phyloP scores from a whole-genome alignment of 2,797 vertebrate genomes.

The Darevskia mixta region DNA sequence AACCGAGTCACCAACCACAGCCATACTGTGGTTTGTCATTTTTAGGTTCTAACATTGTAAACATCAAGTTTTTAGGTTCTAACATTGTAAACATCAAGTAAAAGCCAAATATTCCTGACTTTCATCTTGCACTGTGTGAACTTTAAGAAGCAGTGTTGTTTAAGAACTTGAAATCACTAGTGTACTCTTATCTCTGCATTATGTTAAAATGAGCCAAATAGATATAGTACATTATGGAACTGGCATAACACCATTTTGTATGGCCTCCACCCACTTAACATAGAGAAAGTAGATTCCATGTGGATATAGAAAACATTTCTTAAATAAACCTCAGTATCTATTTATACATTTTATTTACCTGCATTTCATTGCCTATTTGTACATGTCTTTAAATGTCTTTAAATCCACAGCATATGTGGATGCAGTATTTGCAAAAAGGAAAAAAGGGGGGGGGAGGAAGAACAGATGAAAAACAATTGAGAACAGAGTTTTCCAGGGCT shows the following conservation, averaged over 20 bases:
- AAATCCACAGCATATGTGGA: background rate
- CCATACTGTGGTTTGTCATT: background rate
- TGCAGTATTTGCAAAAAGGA: background rate
- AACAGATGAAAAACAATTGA: background rate
- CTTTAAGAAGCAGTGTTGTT: background rate
- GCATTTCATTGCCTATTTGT: background rate
- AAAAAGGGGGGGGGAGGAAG: background rate
- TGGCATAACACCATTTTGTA: background rate
- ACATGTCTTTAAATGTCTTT: background rate
- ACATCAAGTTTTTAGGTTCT: background rate
- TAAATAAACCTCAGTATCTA: background rate
- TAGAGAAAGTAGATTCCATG: background rate
- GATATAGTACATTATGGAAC: background rate
- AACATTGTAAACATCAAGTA: background rate
- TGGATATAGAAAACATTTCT: background rate
- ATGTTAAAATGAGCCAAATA: background rate
- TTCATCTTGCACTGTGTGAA: background rate
- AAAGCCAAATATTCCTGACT: background rate
- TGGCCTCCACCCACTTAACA: background rate
- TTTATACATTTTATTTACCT: too few relatives aligned
- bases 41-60: background rate
- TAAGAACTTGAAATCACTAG: slow-evolving; percentile 1
- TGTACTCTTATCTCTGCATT: background rate
- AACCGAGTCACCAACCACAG: background rate
- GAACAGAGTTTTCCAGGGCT: background rate